Conservation (phyloP, 2,888 invertebrate genomes). For the Agrotis ipsilon region DNA sequence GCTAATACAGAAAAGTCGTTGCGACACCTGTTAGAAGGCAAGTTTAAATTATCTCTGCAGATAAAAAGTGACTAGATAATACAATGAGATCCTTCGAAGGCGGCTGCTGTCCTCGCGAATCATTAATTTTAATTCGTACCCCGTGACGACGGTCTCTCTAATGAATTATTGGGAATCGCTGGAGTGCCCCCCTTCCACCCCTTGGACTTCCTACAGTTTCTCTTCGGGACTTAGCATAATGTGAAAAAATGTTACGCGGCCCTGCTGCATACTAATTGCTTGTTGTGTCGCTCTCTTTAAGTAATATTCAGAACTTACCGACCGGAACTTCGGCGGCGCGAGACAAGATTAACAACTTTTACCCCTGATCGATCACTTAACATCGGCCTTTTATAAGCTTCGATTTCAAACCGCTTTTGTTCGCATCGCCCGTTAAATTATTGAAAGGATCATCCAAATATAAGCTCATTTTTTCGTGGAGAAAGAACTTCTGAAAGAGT, state of each 20-base stretch:
- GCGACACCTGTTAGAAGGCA: conserved; percentile 84
- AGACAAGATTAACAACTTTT: conserved; percentile 89
- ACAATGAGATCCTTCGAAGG: conserved; percentile 83
- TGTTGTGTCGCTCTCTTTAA: conserved; percentile 86
- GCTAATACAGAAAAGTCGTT: conserved; percentile 81
- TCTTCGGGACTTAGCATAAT: conserved; percentile 89
- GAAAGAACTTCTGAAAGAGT: conserved; percentile 69
- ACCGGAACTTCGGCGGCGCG: conserved; percentile 81
- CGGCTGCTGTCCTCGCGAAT: conserved; percentile 87
- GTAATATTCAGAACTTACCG: conserved; percentile 82
- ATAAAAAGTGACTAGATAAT: conserved; percentile 88
- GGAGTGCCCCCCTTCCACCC: conserved; percentile 80
- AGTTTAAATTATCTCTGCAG: conserved; percentile 84
- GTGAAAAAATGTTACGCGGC: conserved; percentile 89
- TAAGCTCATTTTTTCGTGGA: conserved; percentile 72
- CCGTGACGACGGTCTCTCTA: conserved; percentile 88
- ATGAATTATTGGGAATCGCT: conserved; percentile 91
- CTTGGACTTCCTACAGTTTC: conserved; percentile 85
- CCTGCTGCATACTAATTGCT: conserved; percentile 90
- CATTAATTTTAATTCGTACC: conserved; percentile 91
- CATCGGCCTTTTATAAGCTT: conserved; percentile 80
- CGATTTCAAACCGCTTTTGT: conserved; percentile 79
- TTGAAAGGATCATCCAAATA: conserved; percentile 68
- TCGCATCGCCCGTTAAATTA: conserved; percentile 64
- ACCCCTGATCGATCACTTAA: conserved; percentile 87